phyloP scores from a whole-genome alignment of 1,140 invertebrate genomes.

The Calephelis virginiensis region DNA sequence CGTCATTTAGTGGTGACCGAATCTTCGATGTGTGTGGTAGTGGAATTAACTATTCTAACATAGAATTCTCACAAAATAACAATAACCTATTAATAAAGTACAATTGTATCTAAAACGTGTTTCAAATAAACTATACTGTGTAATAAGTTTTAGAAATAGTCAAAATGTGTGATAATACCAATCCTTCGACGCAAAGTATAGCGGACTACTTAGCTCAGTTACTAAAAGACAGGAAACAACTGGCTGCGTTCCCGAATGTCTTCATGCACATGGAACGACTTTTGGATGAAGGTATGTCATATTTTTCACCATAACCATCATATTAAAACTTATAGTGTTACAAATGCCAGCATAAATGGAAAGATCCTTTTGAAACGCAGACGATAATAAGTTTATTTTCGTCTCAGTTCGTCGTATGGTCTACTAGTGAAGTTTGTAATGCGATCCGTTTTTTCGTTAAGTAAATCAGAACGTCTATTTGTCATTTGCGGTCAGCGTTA shows the following conservation, averaged over 20 bases:
- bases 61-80: constrained; percentile 72
- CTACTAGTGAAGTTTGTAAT: constrained; percentile 75
- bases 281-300: constrained; percentile 97
- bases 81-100: constrained; percentile 74
- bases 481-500: constrained; percentile 66
- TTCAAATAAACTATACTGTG: constrained; percentile 67
- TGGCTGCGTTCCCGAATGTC: constrained; percentile 99
- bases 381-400: constrained; percentile 78
- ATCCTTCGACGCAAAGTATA: constrained; percentile 94
- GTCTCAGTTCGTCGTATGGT: constrained; percentile 75
- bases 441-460: constrained; percentile 73
- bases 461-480: constrained; percentile 65
- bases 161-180: constrained; percentile 86
- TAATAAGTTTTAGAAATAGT: constrained; percentile 70
- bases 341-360: constrained; percentile 61
- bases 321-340: constrained; percentile 42
- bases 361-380: constrained; percentile 70
- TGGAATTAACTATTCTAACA: constrained; percentile 78
- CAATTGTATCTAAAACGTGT: constrained; percentile 65
- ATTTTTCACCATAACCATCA: constrained; percentile 24
- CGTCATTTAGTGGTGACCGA: constrained; percentile 77
- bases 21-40: constrained; percentile 76
- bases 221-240: constrained; percentile 99
- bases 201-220: constrained; percentile 99
- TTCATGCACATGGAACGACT: constrained; percentile 99